Conservation (phyloP, 2,113 vertebrate genomes). For the Camelus bactrianus region DNA sequence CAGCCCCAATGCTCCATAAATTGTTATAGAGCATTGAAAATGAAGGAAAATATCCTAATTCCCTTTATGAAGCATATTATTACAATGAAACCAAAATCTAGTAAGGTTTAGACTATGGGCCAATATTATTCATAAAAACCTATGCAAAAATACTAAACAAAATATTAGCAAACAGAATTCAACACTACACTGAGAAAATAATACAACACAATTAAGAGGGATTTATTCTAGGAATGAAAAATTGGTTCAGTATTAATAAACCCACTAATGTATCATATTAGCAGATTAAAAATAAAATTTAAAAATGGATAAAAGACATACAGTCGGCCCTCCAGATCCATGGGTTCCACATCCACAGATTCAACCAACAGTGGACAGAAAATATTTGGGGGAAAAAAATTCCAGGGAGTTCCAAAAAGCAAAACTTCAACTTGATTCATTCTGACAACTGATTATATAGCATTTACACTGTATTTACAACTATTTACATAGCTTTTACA, state of each 20-base stretch:
- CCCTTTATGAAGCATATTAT: not conserved
- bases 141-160: not conserved
- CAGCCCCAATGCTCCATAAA: not conserved
- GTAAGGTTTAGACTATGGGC: not conserved
- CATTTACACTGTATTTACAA: no score
- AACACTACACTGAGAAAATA: not conserved
- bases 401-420: not conserved
- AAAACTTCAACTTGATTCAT: no score
- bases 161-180: constrained; percentile 7
- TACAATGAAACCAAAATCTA: not conserved
- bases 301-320: not conserved
- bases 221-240: constrained; percentile 28
- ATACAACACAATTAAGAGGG: not conserved
- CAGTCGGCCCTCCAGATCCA: not conserved
- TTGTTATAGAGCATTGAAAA: not conserved
- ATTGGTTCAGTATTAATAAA: not conserved
- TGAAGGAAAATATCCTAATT: not conserved
- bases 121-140: not conserved
- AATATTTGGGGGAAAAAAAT: not conserved
- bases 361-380: not conserved
- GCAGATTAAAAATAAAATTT: constrained; percentile 31
- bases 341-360: not conserved
- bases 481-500: no score
- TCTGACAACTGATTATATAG: no score
- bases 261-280: not conserved